These are phyloP conservation scores for Polyommatus iphigenia DNA, from an alignment of 2,888 invertebrate species.

Conservation along the genomic window DNA sequence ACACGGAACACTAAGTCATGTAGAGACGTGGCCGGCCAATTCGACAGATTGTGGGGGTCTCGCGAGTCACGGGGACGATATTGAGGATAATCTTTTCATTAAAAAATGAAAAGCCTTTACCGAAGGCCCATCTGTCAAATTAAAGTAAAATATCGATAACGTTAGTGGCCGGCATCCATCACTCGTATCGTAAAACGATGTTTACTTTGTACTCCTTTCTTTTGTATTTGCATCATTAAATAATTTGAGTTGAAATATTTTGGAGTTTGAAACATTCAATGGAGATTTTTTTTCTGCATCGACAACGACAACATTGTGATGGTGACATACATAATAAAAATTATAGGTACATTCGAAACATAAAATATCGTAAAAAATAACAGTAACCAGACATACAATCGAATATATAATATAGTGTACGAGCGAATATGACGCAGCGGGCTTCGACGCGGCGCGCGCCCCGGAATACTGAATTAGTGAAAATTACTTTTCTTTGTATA, in stretches of 20 bases:
- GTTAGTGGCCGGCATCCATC: neutral
- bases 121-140: neutral
- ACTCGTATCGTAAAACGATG: neutral
- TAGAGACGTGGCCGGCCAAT: neutral
- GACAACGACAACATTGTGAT: neutral
- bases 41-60: neutral
- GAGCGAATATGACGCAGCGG: constrained; percentile 52
- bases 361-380: constrained; percentile 8
- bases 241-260: no score
- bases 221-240: neutral
- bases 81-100: neutral
- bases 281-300: neutral
- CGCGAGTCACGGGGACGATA: neutral
- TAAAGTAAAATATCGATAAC: neutral
- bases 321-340: constrained; percentile 7
- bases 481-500: constrained; percentile 46
- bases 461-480: constrained; percentile 67
- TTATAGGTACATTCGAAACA: neutral
- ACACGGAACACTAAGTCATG: neutral
- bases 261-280: no score
- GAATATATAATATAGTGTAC: constrained; percentile 44
- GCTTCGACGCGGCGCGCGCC: constrained; percentile 45
- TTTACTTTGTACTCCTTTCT: neutral
- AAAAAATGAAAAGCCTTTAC: neutral
- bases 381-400: constrained; percentile 39